These are phyloP conservation scores for Meles meles DNA, from an alignment of 2,113 vertebrate genomes.

Conservation along the genomic window DNA sequence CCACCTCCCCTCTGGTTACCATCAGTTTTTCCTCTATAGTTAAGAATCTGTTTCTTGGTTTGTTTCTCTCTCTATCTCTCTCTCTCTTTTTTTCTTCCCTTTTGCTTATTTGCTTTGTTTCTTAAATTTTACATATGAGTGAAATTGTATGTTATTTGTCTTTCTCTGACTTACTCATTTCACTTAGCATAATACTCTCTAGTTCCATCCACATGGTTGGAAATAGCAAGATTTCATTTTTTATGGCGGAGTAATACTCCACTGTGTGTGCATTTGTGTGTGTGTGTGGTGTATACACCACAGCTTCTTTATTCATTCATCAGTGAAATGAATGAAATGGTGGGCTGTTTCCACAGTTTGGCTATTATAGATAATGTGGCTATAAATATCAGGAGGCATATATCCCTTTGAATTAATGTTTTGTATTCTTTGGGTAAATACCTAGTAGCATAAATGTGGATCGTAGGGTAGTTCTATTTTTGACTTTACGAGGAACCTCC, in stretches of 20 bases:
- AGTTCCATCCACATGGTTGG: not conserved
- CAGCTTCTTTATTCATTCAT: not conserved
- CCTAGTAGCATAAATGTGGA: not conserved
- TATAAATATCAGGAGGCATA: not conserved
- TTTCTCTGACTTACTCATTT: not conserved
- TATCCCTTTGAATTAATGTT: not conserved
- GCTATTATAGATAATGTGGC: not conserved
- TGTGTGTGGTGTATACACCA: not conserved
- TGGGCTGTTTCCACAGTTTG: not conserved
- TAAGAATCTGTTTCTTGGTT: not conserved
- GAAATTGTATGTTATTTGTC: not conserved
- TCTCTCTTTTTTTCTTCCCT: not conserved
- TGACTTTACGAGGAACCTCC: not conserved
- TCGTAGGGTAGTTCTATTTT: not conserved
- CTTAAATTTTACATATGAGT: not conserved
- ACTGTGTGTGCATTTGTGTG: not conserved
- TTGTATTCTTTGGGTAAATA: not conserved
- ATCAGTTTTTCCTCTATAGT: not conserved
- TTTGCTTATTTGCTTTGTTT: not conserved
- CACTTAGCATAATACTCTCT: not conserved
- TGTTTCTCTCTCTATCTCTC: not conserved
- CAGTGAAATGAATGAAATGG: not conserved
- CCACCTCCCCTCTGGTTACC: not conserved
- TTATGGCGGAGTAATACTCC: not conserved
- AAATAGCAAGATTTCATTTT: not conserved